Evolutionary conservation across 2,113 vertebrate species (phyloP), one percentile per base, ranked within the genome.

Genomic region (Orthonyx spaldingii): DNA sequence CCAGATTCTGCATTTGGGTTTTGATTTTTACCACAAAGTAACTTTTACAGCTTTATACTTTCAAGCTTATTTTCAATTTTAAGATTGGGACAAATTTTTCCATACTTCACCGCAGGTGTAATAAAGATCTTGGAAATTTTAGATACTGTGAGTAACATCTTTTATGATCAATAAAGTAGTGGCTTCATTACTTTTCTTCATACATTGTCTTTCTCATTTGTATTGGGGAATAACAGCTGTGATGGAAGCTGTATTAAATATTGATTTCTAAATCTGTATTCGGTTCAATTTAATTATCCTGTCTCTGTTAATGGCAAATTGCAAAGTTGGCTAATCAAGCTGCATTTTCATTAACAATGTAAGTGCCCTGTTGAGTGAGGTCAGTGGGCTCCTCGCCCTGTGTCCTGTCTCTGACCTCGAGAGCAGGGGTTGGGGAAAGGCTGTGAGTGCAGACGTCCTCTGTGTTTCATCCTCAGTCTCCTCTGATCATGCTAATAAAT

Each of bases 241-340:
- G 70, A 85, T 79, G 35, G 68, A 91, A 84, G 44, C 13, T 75
- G 66, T 87, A 94, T 94, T 95, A 96, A 89, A 37, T 94, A 96
- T 90, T 87, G 92, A 96, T 96, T 91, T 94, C 61, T 87, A 44
- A 79, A 55, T 94, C 49, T 84, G 28, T 93, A 28, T 95, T 93
- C 57, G 52, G 32, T 80, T 90, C n/a, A 63, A 0, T 80, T 91
- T 60, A 93, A 68, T 91, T 90, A 57, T 32, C 6, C 22, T 53
- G 24, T 79, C 70, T 87, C 53, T 92, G 27, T 42, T 88, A 91
- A 80, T 33, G 71, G 56, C 39, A 85, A 37, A 68, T 75, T 72
- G 79, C 57, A 64, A 64, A 79, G 61, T 64, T 93, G 66, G n/a
- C 82, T 90, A 87, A 91, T 93, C 53, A 72, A 57, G 66, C 44